Evolutionary conservation across 2,888 invertebrate species (phyloP).

Genomic region (Salticus scenicus): DNA sequence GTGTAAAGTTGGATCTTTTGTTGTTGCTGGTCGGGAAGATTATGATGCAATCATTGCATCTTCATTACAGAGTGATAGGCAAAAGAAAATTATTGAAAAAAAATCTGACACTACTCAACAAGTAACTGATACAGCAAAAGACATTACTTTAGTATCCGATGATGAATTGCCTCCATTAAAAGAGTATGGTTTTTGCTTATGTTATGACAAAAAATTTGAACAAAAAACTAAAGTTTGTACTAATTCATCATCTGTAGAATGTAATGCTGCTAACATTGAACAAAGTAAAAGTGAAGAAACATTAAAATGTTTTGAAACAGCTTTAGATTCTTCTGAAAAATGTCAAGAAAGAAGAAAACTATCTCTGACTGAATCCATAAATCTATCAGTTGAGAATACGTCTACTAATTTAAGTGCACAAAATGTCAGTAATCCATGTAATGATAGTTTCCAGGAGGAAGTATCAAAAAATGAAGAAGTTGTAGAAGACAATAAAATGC

Average conservation of each 20-base stretch:
- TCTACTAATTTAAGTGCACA: background rate
- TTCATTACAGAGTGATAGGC: background rate
- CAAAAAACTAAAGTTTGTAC: no score
- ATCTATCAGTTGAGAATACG: background rate
- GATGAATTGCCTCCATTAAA: conserved; percentile 41
- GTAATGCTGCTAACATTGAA: no score
- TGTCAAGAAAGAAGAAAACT: background rate
- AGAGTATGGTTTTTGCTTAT: conserved; percentile 18
- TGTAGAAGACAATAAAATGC: background rate
- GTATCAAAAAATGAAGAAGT: no score
- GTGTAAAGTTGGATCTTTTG: conserved; percentile 60
- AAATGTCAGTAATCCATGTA: background rate
- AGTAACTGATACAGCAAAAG: background rate
- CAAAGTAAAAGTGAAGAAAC: background rate
- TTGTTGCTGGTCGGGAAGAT: conserved; percentile 28
- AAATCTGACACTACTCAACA: background rate
- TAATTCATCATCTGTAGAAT: no score
- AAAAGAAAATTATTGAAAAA: background rate
- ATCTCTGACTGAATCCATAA: background rate
- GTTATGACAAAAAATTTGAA: background rate
- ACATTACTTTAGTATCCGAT: background rate
- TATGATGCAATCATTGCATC: conserved; percentile 32
- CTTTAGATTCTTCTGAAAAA: background rate
- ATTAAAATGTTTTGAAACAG: background rate
- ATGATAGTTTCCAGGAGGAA: no score